These are phyloP conservation scores for Lucifuga dentata DNA, from an alignment of 2,113 vertebrate species.

Conservation along the genomic window DNA sequence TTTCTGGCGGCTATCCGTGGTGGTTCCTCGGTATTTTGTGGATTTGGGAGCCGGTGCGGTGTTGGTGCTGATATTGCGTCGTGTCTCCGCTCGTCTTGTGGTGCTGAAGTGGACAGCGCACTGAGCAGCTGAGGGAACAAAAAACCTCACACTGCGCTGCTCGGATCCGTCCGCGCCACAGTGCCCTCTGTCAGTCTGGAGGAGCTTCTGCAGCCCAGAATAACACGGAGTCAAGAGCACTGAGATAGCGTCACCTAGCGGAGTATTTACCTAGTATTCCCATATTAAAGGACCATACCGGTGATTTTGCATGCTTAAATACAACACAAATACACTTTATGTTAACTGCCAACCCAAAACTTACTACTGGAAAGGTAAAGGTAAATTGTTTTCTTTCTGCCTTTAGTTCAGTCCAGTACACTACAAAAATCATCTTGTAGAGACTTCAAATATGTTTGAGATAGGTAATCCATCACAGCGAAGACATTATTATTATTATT, in stretches of 20 bases:
- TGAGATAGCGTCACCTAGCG: conserved; percentile 54
- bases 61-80: conserved; percentile 61
- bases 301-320: no score
- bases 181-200: conserved; percentile 62
- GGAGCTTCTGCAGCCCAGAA: conserved; percentile 17
- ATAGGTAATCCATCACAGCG: no score
- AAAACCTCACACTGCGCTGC: conserved; percentile 24
- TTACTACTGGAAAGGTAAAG: no score
- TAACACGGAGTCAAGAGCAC: not conserved
- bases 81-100: conserved; percentile 69
- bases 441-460: no score
- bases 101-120: conserved; percentile 86
- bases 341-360: no score
- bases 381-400: no score
- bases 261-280: no score
- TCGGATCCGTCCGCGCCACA: not conserved
- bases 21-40: not conserved
- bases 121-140: conserved; percentile 59
- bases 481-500: no score
- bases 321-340: no score
- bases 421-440: no score
- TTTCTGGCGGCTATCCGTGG: not conserved
- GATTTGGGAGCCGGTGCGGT: conserved; percentile 1
- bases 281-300: no score
- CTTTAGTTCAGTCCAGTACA: no score